phyloP scores from a whole-genome alignment of 2,888 invertebrate genomes.

The Osedax frankpressi region DNA sequence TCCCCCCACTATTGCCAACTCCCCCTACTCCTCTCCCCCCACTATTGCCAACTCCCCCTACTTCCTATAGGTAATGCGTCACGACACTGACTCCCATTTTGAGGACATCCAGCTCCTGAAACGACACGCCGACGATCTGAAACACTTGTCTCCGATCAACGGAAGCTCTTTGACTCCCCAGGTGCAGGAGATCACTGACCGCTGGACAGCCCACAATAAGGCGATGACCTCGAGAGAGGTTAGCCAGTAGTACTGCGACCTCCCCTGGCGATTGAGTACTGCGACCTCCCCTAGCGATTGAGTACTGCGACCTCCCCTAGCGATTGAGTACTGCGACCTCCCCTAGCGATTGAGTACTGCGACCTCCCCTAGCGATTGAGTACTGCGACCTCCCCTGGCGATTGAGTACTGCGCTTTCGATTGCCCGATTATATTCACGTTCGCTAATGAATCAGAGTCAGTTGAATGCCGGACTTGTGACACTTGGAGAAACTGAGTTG shows the following conservation, averaged over 20 bases:
- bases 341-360: too few relatives aligned
- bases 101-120: conserved; percentile 42
- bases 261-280: neutral
- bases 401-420: too few relatives aligned
- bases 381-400: neutral
- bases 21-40: too few relatives aligned
- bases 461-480: conserved; percentile 39
- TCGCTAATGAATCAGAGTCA: conserved; percentile 30
- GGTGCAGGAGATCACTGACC: conserved; percentile 39
- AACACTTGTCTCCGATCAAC: conserved; percentile 41
- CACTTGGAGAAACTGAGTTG: conserved; percentile 41
- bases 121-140: conserved; percentile 41
- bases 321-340: too few relatives aligned
- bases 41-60: too few relatives aligned
- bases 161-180: conserved; percentile 38
- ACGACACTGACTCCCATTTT: conserved; percentile 39
- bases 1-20: too few relatives aligned
- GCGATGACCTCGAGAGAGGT: conserved; percentile 42
- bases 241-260: conserved; percentile 7
- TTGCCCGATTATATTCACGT: neutral
- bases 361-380: too few relatives aligned
- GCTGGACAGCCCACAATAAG: conserved; percentile 40
- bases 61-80: conserved; percentile 35
- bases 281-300: too few relatives aligned
- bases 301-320: too few relatives aligned